Percentiles rank a stretch among this genome's conserved stretches.
Evolutionary conservation across 2,888 invertebrate genomes (phyloP).

Genomic region (Eugnorisma glareosa): DNA sequence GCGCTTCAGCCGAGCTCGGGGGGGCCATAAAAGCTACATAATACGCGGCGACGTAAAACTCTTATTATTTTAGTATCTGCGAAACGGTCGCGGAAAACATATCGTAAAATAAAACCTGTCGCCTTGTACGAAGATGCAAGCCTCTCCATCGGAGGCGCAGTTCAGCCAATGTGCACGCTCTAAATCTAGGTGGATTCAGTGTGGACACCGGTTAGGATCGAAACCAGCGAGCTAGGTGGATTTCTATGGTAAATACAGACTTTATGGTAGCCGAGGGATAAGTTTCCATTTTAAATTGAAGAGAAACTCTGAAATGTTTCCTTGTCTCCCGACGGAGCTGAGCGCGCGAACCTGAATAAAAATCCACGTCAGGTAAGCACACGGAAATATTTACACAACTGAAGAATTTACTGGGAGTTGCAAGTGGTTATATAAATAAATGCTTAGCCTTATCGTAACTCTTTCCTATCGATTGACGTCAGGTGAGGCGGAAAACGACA

Average conservation of each 20-base stretch:
- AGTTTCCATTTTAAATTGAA: constrained; percentile 90
- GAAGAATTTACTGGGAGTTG: constrained; percentile 77
- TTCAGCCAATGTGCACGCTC: constrained; percentile 80
- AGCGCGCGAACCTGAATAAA: constrained; percentile 84
- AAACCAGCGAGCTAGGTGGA: constrained; percentile 85
- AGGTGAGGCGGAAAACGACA: constrained; percentile 35
- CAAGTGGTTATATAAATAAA: constrained; percentile 79
- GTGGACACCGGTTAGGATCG: constrained; percentile 88
- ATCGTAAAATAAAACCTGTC: constrained; percentile 89
- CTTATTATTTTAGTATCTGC: constrained; percentile 90
- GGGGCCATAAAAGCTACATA: constrained; percentile 88
- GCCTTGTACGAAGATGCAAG: constrained; percentile 81
- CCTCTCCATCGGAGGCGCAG: constrained; percentile 75
- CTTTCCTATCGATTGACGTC: constrained; percentile 61
- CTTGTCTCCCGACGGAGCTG: constrained; percentile 85
- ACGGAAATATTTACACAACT: constrained; percentile 86
- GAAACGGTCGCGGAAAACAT: constrained; percentile 88
- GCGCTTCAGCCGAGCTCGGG: constrained; percentile 86
- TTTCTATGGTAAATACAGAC: constrained; percentile 90
- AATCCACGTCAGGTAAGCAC: constrained; percentile 86
- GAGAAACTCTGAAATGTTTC: constrained; percentile 88
- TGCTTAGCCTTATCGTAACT: constrained; percentile 68
- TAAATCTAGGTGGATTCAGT: constrained; percentile 88
- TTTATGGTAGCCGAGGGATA: constrained; percentile 90
- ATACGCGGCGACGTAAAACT: constrained; percentile 89